Evolutionary conservation across 2,888 invertebrate species (phyloP), one percentile per base, ranked within the genome.

Genomic region (Drepana falcataria): DNA sequence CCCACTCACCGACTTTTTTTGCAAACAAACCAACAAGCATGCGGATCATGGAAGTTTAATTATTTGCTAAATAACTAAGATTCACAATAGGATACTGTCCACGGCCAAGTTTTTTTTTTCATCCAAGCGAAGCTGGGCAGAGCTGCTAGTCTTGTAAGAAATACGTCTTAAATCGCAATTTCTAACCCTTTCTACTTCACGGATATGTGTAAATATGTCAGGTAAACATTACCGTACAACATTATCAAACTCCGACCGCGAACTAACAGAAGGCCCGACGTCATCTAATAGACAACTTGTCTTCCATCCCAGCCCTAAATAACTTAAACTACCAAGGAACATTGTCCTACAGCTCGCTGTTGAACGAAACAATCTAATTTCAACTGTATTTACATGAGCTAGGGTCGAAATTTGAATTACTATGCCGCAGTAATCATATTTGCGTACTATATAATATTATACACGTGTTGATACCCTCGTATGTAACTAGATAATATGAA

Each of bases 201-300:
- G 58, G 59, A 63, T 59, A 60, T 59, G 53, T 35, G 48, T 41
- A 56, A 53, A 48, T 47, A 52, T 55, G 57, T 58, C 54, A 63
- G 54, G 51, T 56, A 53, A 59, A 66, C 59, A 59, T 56, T 49
- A 44, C 57, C 53, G 47, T 51, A 55, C 55, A 49, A 61, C 53
- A 54, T 65, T 59, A 62, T 21, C 49, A 35, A 60, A 60, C 58
- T 60, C 58, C 56, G 49, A 52, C 51, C 48, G 37, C 49, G 35
- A 48, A 47, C 56, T 48, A 59, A 66, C 60, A 58, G 56, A 66
- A 59, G 64, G 63, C 66, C 52, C 62, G 49, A 56, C 57, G 53
- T 60, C 60, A 64, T 61, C 55, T 58, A 61, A 62, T 60, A 60
- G 53, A 57, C 62, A 61, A 60, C 61, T 66, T 66, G 60, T 49